phyloP scores from a whole-genome alignment of 2,797 vertebrate genomes.

The Pseudomugil tenellus region DNA sequence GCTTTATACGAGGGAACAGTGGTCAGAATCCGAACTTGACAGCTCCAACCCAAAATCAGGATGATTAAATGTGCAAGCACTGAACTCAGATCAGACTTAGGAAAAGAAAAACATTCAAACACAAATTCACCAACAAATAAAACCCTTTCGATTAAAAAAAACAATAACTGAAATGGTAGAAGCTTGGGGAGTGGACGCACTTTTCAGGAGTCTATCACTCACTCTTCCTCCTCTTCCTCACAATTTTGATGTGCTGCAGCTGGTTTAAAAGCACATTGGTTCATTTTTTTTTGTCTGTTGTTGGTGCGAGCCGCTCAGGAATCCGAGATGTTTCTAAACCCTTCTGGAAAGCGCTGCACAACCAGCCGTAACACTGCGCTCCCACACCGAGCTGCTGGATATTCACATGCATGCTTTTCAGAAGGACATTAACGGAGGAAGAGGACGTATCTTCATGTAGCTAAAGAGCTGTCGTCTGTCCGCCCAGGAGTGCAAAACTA shows the following conservation, averaged over 20 bases:
- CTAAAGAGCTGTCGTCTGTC: conserved; percentile 64
- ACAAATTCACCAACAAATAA: conserved; percentile 57
- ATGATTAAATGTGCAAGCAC: conserved; percentile 70
- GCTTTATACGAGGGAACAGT: conserved; percentile 65
- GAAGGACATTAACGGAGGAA: conserved; percentile 62
- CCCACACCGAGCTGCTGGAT: conserved; percentile 59
- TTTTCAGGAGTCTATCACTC: conserved; percentile 46
- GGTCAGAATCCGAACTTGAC: conserved; percentile 60
- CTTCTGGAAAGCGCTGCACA: conserved; percentile 66
- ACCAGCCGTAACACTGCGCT: conserved; percentile 47
- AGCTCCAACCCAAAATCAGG: conserved; percentile 53
- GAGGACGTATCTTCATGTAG: conserved; percentile 72
- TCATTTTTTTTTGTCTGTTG: conserved; percentile 22
- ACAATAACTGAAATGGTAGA: conserved; percentile 40
- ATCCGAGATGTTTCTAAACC: conserved; percentile 50
- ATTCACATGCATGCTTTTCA: conserved; percentile 65
- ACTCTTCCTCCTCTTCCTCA: conserved; percentile 64
- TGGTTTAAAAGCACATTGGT: conserved; percentile 49
- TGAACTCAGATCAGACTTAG: conserved; percentile 61
- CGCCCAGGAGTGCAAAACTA: conserved; percentile 79
- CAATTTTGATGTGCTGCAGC: conserved; percentile 39
- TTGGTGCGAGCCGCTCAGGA: conserved; percentile 28
- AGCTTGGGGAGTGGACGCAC: conserved; percentile 42
- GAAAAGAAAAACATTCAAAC: conserved; percentile 72
- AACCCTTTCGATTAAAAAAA: conserved; percentile 54